Evolutionary conservation across 2,888 invertebrate genomes (phyloP), one percentile per base, ranked within the genome.

Genomic region (Margaritifera margaritifera): DNA sequence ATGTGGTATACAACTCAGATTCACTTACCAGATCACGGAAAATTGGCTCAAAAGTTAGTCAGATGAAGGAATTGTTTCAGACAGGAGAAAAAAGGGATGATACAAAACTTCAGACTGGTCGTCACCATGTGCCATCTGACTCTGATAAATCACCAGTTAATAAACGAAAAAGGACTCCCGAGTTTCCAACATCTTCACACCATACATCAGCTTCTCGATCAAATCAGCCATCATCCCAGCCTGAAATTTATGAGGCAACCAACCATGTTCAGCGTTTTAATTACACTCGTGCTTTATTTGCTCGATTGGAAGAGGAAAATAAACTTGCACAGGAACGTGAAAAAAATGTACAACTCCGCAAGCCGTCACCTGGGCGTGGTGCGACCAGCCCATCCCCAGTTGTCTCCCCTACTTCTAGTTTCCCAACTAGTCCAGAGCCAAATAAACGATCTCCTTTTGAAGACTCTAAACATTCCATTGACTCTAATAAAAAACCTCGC

Each of bases 191-290:
- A 50, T 54, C n/a, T n/a, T 51, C 24, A 52, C 25, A 56, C 22
- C 31, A 19, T 50, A 11, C 22, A 27, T 56, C n/a, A 25, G 24
- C 52, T 19, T 20, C n/a, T 51, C 62, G 51, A 31, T 50, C 24
- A 6, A 54, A 22, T 60, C 20, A 56, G 15, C 56, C 24, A 62
- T 25, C 64, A 56, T 55, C 42, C 55, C 50, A 52, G 53, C 15
- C 53, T 8, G 15, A 3, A n/a, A 24, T 53, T 6, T 63, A 74
- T 20, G 81, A 84, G 55, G 73, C 85, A n/a, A 82, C 85, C 19
- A 87, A 80, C 66, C 89, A 89, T 80, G 86, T 88, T 1, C 84
- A 88, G 69, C 74, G 88, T 20, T 89, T 89, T 66, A 87, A 86
- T 66, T 83, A 86, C 74, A 88, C 88, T 0, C 78, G 88, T 20